A percentile compares a stretch with the other conserved stretches of the same genome.
phyloP scores from a whole-genome alignment of 1,140 invertebrate species.

The Anoplolepis gracilipes region DNA sequence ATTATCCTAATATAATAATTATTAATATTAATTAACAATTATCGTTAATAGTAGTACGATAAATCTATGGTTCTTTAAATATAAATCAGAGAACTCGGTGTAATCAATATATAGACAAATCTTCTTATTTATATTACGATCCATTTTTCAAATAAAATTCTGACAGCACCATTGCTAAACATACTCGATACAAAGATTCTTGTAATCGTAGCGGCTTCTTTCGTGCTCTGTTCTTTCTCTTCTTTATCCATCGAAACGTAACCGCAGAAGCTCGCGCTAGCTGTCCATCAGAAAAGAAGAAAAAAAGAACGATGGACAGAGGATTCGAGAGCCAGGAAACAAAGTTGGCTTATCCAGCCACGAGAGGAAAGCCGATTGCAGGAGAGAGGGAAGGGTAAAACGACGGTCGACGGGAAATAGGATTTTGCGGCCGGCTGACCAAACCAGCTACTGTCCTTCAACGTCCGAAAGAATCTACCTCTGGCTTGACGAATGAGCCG shows the following conservation, averaged over 20 bases:
- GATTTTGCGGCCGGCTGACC: constrained; percentile 67
- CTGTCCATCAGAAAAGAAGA: neutral
- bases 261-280: constrained; percentile 19
- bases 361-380: constrained; percentile 43
- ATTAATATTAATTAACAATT: neutral
- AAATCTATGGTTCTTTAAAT: neutral
- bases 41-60: neutral
- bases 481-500: constrained; percentile 57
- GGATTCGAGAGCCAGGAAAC: constrained; percentile 44
- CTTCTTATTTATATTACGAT: neutral
- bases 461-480: constrained; percentile 56
- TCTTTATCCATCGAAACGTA: constrained; percentile 20
- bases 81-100: neutral
- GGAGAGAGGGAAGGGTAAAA: neutral
- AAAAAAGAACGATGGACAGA: neutral
- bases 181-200: neutral
- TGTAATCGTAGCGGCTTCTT: constrained; percentile 7
- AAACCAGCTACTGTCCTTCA: constrained; percentile 67
- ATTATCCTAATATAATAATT: too few relatives aligned
- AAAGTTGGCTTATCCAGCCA: constrained; percentile 48
- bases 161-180: neutral
- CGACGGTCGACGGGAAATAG: constrained; percentile 65
- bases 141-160: constrained; percentile 16
- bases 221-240: constrained; percentile 7
- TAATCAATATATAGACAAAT: too few relatives aligned